phyloP scores from a whole-genome alignment of 1,140 invertebrate genomes.

The Solenopsis invicta region DNA sequence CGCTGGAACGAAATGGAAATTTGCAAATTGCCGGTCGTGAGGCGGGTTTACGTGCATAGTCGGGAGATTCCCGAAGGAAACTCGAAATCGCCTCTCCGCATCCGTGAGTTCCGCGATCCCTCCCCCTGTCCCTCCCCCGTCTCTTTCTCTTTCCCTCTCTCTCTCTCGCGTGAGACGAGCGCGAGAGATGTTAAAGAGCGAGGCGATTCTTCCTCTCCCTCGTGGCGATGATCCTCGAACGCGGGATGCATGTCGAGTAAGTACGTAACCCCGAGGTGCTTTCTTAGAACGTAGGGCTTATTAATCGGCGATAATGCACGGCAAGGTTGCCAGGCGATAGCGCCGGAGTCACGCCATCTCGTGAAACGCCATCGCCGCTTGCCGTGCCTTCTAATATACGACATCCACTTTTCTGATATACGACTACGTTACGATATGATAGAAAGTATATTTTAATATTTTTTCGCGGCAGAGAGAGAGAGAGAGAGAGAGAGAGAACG shows the following conservation, averaged over 20 bases:
- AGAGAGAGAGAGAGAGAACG: no score
- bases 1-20: conserved; percentile 39
- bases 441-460: conserved; percentile 49
- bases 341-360: conserved; percentile 68
- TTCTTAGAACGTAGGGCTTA: conserved; percentile 75
- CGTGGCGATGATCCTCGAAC: conserved; percentile 70
- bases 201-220: conserved; percentile 4
- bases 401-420: conserved; percentile 59
- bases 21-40: conserved; percentile 9
- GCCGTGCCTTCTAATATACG: conserved; percentile 54
- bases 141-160: not conserved
- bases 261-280: conserved; percentile 73
- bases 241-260: conserved; percentile 64
- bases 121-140: not conserved
- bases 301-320: conserved; percentile 75
- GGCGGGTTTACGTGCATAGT: conserved; percentile 2
- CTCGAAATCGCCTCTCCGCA: conserved; percentile 23
- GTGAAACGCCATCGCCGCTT: conserved; percentile 55
- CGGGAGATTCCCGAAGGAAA: conserved; percentile 32
- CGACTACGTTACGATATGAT: conserved; percentile 35
- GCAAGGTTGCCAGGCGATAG: conserved; percentile 70
- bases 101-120: conserved; percentile 17
- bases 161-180: not conserved
- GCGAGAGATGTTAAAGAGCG: conserved; percentile 28
- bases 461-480: conserved; percentile 12